Percentiles rank a stretch among this genome's conserved stretches.
Evolutionary conservation across 2,888 invertebrate genomes (phyloP).

Genomic region (Augochlorella aurata): DNA sequence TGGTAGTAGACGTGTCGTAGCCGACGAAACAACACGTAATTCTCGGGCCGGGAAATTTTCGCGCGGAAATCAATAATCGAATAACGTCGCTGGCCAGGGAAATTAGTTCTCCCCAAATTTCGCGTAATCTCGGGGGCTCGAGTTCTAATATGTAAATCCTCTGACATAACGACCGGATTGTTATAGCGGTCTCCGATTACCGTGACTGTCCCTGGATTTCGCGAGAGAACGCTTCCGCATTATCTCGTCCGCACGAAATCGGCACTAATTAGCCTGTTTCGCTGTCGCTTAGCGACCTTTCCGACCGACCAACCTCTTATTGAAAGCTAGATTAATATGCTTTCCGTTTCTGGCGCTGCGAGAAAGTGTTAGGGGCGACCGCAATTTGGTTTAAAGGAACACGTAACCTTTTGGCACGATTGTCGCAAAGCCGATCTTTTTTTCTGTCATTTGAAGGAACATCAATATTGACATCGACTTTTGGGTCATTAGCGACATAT

Average conservation of each 20-base stretch:
- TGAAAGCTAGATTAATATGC: too few relatives aligned
- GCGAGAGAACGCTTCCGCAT: slow-evolving; percentile 25
- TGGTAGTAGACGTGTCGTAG: background rate
- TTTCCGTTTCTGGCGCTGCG: too few relatives aligned
- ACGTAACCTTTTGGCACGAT: too few relatives aligned
- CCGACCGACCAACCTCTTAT: too few relatives aligned
- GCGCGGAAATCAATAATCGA: slow-evolving; percentile 58
- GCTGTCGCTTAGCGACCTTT: slow-evolving; percentile 25
- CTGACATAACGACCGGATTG: slow-evolving; percentile 57
- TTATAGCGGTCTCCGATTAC: slow-evolving; percentile 59
- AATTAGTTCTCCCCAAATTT: slow-evolving; percentile 60
- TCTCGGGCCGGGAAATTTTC: slow-evolving; percentile 26
- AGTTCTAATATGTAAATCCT: slow-evolving; percentile 66
- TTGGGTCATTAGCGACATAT: too few relatives aligned
- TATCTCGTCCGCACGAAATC: slow-evolving; percentile 27
- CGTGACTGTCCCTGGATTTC: slow-evolving; percentile 47
- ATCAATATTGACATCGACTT: too few relatives aligned
- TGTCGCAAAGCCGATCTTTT: too few relatives aligned
- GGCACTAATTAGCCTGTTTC: slow-evolving; percentile 32
- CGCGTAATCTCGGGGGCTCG: slow-evolving; percentile 60
- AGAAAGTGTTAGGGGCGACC: too few relatives aligned
- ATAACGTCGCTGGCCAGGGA: slow-evolving; percentile 39
- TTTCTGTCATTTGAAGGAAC: too few relatives aligned
- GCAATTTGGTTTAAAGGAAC: too few relatives aligned
- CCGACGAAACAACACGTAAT: slow-evolving; percentile 33